These are phyloP conservation scores for Julus scanicus DNA, from an alignment of 2,888 invertebrate genomes.

Conservation along the genomic window DNA sequence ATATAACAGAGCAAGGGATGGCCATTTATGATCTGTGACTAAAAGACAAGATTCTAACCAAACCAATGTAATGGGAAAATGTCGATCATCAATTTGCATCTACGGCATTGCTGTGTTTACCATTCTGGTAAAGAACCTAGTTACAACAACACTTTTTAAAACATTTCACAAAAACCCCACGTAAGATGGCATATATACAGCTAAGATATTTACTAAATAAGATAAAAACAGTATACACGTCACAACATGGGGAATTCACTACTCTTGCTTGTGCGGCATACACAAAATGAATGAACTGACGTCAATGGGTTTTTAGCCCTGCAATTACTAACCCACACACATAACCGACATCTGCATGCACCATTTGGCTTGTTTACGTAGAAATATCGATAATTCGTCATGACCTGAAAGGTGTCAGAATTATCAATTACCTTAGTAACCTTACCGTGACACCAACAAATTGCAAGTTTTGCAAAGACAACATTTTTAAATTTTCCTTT, in stretches of 20 bases:
- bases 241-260: neutral
- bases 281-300: neutral
- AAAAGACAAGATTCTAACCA: neutral
- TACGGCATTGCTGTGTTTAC: too few species aligned
- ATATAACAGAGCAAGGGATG: neutral
- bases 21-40: neutral
- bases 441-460: too few species aligned
- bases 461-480: neutral
- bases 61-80: neutral
- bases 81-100: neutral
- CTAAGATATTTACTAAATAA: neutral
- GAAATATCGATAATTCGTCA: neutral
- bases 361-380: neutral
- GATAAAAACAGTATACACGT: neutral
- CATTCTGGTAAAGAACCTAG: too few species aligned
- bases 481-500: neutral
- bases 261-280: neutral
- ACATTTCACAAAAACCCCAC: neutral
- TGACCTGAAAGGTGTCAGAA: too few species aligned
- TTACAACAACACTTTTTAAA: too few species aligned
- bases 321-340: neutral
- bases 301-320: constrained; percentile 10
- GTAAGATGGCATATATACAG: neutral
- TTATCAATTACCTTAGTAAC: neutral
- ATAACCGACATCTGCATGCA: neutral